Base-by-base conservation (phyloP, 2,113 vertebrate species). In the Crypturellus undulatus region DNA sequence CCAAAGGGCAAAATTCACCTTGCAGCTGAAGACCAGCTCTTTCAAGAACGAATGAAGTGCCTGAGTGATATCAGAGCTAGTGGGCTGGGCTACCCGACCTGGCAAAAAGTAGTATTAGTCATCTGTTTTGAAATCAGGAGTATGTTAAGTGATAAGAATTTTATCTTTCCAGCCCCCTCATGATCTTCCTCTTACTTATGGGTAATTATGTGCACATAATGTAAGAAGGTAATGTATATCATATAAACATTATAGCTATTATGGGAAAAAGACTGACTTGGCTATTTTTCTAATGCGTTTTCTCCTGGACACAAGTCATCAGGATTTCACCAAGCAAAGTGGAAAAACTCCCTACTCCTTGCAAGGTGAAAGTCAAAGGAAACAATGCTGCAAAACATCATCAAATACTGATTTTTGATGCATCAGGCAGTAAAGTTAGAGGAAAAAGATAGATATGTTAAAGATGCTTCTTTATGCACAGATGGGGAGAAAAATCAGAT, bases 351-450 rank as follows among this genome's bases (percentile, higher is more conserved):
- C n/a, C 28, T 38, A 16, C 36, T 86, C 43, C 14, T 80, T 92
- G 51, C 56, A 80, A 90, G 28, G 47, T 87, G 93, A 92, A 93
- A 75, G 36, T 81, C 83, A 92, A 65, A 87, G 3, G 4, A 91
- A 92, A 56, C 13, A 75, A 43, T 63, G 68, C 30, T 81, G 34
- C 6, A 68, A 89, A 96, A 86, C 84, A 32, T 22, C 80, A 87
- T 32, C 30, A 90, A 56, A 70, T 80, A 90, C 24, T 75, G 69
- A 86, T 95, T 96, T 84, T 52, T 90, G 69, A 71, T 86, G 59
- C 3, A 59, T 24, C 12, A 42, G 71, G 54, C 16, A 24, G 64
- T 30, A 49, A 86, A 68, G 36, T 70, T 42, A 63, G 42, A 79
- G 21, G 24, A 70, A 88, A 90, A 86, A 42, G n/a, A 18, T 7